phyloP scores from a whole-genome alignment of 2,888 invertebrate genomes.

The Cataglyphis livida region DNA sequence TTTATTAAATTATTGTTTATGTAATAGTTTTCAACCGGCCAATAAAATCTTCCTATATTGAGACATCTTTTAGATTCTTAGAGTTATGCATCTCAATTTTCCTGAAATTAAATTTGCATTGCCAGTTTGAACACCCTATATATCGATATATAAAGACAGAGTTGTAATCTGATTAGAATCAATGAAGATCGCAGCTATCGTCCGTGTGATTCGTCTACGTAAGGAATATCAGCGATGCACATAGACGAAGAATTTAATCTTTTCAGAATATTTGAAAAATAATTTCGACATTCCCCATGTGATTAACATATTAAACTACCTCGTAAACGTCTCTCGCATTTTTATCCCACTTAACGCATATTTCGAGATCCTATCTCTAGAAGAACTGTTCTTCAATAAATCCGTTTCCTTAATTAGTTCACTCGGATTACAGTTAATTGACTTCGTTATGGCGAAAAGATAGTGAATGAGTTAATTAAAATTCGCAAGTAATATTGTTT shows the following conservation, averaged over 20 bases:
- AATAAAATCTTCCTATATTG: neutral
- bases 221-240: neutral
- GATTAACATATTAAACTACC: constrained; percentile 6
- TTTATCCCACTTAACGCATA: neutral
- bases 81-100: neutral
- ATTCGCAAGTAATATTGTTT: neutral
- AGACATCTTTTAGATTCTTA: neutral
- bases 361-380: neutral
- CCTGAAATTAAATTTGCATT: constrained; percentile 11
- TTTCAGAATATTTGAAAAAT: neutral
- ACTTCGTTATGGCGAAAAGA: neutral
- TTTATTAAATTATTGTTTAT: neutral
- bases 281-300: neutral
- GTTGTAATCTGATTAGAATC: constrained; percentile 35
- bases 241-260: neutral
- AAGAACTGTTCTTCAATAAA: neutral
- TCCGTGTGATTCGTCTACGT: neutral
- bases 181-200: neutral
- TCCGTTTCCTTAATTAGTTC: neutral
- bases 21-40: neutral
- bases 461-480: neutral
- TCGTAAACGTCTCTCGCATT: neutral
- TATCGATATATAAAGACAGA: neutral
- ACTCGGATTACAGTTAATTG: neutral
- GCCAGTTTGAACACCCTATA: neutral